Conservation (phyloP, 2,888 invertebrate genomes). For the Hemistola chrysoprasaria region DNA sequence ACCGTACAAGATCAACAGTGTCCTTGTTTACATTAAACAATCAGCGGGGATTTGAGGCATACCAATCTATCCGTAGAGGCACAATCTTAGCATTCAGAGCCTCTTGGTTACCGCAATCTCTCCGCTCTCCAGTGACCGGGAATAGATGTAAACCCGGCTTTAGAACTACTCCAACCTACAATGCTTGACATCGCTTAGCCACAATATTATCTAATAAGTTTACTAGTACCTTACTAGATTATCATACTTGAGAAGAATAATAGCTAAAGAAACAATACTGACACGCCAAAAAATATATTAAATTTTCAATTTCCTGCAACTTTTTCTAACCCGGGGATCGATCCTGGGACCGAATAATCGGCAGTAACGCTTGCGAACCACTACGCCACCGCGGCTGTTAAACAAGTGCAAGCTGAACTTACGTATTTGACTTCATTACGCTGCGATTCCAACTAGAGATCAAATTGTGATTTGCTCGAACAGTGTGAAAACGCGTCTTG, state of each 20-base stretch:
- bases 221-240: too few relatives aligned
- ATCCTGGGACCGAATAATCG: too few relatives aligned
- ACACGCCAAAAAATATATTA: conserved; percentile 6
- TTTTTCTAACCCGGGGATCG: too few relatives aligned
- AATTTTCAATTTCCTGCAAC: too few relatives aligned
- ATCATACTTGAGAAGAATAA: conserved; percentile 20
- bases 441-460: conserved; percentile 2
- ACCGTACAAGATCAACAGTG: conserved; percentile 18
- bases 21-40: conserved; percentile 23
- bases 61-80: conserved; percentile 13
- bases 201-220: too few relatives aligned
- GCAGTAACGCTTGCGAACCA: too few relatives aligned
- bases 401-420: too few relatives aligned
- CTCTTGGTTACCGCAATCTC: conserved; percentile 15
- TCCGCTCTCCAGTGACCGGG: neutral
- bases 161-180: neutral
- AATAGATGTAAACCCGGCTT: conserved; percentile 7
- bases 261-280: conserved; percentile 5
- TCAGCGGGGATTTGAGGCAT: conserved; percentile 12
- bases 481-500: neutral
- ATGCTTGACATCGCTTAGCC: conserved; percentile 14
- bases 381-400: too few relatives aligned
- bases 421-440: conserved; percentile 4
- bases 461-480: conserved; percentile 2
- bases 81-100: conserved; percentile 16